phyloP scores from a whole-genome alignment of 2,113 vertebrate genomes.

The Acinonyx jubatus region DNA sequence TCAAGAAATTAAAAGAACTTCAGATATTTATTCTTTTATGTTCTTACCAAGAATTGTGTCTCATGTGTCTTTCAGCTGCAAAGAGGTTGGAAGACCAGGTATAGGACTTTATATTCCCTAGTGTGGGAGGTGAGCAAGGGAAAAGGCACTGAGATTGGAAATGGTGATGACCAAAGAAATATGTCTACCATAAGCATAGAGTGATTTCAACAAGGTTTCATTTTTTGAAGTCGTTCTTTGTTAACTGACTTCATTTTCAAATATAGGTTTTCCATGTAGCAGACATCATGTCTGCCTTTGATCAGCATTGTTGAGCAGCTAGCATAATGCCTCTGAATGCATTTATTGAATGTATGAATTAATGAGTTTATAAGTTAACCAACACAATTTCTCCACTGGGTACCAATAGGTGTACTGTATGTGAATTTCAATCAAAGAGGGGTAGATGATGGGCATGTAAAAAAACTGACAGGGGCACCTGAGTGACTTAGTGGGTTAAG shows the following conservation, averaged over 20 bases:
- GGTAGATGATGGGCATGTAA: not conserved
- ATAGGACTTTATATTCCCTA: not conserved
- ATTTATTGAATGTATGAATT: not conserved
- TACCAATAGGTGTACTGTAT: not conserved
- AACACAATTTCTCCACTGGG: not conserved
- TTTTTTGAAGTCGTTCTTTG: not conserved
- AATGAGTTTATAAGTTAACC: not conserved
- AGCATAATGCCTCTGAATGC: not conserved
- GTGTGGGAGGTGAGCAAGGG: not conserved
- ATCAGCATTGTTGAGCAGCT: not conserved
- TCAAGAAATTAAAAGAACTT: not conserved
- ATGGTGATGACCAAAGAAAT: not conserved
- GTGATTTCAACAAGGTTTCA: not conserved
- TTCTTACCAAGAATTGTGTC: not conserved
- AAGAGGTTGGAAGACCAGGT: not conserved
- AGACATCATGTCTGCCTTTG: not conserved
- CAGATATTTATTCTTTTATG: not conserved
- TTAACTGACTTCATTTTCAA: not conserved
- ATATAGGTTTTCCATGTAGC: not conserved
- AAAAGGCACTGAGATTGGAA: not conserved
- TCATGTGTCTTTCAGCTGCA: not conserved
- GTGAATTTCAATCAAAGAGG: not conserved
- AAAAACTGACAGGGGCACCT: not conserved
- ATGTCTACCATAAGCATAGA: not conserved
- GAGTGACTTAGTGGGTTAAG: no score